Evolutionary conservation across 2,888 invertebrate genomes (phyloP).

Genomic region (Limnephilus rhombicus): DNA sequence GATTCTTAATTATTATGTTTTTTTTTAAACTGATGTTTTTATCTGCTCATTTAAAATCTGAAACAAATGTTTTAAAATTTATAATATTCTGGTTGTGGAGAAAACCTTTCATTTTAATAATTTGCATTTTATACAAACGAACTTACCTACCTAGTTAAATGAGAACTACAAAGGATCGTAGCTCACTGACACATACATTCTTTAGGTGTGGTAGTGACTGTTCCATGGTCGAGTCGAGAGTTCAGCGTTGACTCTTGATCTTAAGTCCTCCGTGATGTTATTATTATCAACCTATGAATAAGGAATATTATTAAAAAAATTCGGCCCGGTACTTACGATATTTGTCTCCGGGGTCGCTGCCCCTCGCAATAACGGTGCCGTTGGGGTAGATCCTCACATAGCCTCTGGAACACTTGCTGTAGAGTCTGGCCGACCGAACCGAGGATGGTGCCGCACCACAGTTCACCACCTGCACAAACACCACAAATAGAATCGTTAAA

Average conservation of each 20-base stretch:
- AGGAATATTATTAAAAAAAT: neutral
- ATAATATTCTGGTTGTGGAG: too few species aligned
- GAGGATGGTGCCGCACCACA: constrained; percentile 86
- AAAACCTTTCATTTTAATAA: too few species aligned
- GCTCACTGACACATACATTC: too few species aligned
- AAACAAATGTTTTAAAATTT: too few species aligned
- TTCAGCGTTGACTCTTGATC: neutral
- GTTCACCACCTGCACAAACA: constrained; percentile 80
- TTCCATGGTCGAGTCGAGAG: too few species aligned
- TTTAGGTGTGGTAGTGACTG: too few species aligned
- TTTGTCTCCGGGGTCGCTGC: constrained; percentile 75
- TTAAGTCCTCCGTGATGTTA: neutral
- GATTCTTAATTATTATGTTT: neutral
- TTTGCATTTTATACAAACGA: too few species aligned
- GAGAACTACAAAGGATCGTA: too few species aligned
- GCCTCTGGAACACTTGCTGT: constrained; percentile 83
- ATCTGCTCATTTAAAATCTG: too few species aligned
- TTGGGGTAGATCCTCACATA: constrained; percentile 82
- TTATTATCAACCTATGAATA: neutral
- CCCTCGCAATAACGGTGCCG: constrained; percentile 81
- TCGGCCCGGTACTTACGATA: constrained; percentile 77
- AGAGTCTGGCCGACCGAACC: constrained; percentile 84
- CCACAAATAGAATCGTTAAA: neutral
- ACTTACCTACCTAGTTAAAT: too few species aligned
- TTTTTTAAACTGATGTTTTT: too few species aligned